A percentile compares a stretch with the other conserved stretches of the same genome.
These are phyloP conservation scores for Branchellion lobata DNA, from an alignment of 2,888 invertebrate genomes.

Conservation along the genomic window DNA sequence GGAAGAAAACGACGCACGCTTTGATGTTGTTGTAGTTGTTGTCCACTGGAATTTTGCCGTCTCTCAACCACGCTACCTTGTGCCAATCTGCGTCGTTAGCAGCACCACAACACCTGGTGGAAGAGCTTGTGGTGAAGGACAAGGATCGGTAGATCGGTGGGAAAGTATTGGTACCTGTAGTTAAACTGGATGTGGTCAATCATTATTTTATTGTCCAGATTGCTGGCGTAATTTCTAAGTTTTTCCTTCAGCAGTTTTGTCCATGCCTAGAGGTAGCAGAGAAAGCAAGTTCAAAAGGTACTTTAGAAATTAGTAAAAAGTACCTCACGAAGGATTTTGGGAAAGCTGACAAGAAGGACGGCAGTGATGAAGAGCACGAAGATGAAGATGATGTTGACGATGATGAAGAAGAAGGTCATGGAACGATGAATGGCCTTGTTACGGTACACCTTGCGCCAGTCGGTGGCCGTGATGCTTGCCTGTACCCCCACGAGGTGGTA, in stretches of 20 bases:
- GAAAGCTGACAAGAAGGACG: conserved; percentile 2
- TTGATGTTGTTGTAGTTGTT: background rate
- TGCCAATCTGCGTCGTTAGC: conserved; percentile 1
- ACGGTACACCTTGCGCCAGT: conserved; percentile 18
- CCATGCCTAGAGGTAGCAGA: conserved; percentile 21
- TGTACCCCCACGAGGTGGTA: conserved; percentile 22
- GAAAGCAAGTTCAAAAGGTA: background rate
- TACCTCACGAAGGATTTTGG: background rate
- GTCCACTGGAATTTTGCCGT: background rate
- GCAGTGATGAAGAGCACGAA: conserved; percentile 15
- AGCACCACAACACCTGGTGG: conserved; percentile 20
- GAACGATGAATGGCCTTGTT: conserved; percentile 1
- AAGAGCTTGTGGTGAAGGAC: too few species aligned
- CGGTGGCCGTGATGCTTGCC: conserved; percentile 18
- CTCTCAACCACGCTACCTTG: conserved; percentile 5
- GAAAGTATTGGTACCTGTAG: background rate
- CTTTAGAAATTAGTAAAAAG: background rate
- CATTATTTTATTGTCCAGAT: conserved; percentile 18
- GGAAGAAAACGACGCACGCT: too few species aligned
- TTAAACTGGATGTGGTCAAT: conserved; percentile 36
- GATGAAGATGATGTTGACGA: conserved; percentile 2
- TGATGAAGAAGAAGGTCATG: conserved; percentile 19
- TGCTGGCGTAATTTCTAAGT: conserved; percentile 20
- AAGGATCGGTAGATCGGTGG: too few species aligned
- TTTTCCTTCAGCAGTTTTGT: conserved; percentile 16